Percentiles rank a stretch among this genome's conserved stretches.
Conservation (phyloP, 1,140 invertebrate species). For the Drosophila takahashii region DNA sequence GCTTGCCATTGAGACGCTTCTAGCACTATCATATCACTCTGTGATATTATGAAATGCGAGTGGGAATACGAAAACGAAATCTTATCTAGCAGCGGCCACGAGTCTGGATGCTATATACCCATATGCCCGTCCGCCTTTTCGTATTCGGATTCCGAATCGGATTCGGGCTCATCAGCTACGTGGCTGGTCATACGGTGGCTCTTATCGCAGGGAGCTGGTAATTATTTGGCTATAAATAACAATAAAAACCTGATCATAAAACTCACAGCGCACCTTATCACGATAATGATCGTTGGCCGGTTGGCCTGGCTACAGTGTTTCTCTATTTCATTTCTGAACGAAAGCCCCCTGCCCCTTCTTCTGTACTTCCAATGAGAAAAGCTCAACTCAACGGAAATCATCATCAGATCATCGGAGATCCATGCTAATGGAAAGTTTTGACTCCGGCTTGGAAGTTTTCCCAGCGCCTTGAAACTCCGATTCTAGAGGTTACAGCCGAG, state of each 20-base stretch:
- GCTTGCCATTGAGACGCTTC: slow-evolving; percentile 45
- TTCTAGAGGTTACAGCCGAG: slow-evolving; percentile 63
- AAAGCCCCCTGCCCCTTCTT: slow-evolving; percentile 18
- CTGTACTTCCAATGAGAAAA: not conserved
- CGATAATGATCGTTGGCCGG: slow-evolving; percentile 22
- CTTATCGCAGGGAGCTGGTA: slow-evolving; percentile 57
- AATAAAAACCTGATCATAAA: slow-evolving; percentile 71
- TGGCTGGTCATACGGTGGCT: slow-evolving; percentile 43
- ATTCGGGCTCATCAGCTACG: slow-evolving; percentile 33
- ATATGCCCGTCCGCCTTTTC: not conserved
- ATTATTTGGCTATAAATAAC: slow-evolving; percentile 79
- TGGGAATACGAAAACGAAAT: slow-evolving; percentile 31
- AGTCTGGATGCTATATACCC: slow-evolving; percentile 30
- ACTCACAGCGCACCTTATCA: slow-evolving; percentile 31
- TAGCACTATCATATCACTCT: slow-evolving; percentile 48
- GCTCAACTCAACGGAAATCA: too few species aligned
- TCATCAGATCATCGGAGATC: slow-evolving; percentile 7
- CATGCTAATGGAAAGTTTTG: slow-evolving; percentile 58
- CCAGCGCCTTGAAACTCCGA: slow-evolving; percentile 61
- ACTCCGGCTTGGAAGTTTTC: slow-evolving; percentile 30
- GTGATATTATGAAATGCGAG: slow-evolving; percentile 50
- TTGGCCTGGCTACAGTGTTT: slow-evolving; percentile 15
- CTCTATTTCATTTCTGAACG: not conserved
- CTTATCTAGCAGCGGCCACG: slow-evolving; percentile 33
- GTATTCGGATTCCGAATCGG: slow-evolving; percentile 19